Evolutionary conservation across 2,113 vertebrate genomes (phyloP).

Genomic region (Pelecanoides urinatrix): DNA sequence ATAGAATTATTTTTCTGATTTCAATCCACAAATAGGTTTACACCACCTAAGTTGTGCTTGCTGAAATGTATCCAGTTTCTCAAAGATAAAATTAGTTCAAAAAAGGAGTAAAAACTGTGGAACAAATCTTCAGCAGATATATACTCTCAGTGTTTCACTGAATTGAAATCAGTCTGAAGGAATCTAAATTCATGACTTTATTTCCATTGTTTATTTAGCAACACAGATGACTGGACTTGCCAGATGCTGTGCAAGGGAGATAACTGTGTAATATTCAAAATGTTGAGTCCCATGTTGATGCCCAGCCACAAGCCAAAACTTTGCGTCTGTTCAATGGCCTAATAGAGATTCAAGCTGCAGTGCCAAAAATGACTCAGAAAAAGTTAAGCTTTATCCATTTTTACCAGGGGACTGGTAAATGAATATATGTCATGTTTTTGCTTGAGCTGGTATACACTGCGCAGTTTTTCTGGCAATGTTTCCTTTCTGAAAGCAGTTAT

Average conservation of each 20-base stretch:
- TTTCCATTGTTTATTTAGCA: neutral
- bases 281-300: neutral
- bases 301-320: constrained; percentile 3
- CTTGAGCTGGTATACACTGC: neutral
- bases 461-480: neutral
- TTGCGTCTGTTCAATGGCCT: constrained; percentile 34
- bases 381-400: neutral
- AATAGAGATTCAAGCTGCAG: constrained; percentile 4
- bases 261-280: constrained; percentile 16
- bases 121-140: neutral
- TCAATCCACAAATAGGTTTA: neutral
- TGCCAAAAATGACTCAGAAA: neutral
- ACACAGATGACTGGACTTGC: neutral
- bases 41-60: neutral
- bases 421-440: neutral
- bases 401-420: neutral
- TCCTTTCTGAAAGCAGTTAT: neutral
- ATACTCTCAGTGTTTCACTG: neutral
- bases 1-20: neutral
- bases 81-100: neutral
- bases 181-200: neutral
- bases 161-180: neutral
- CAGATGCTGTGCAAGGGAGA: constrained; percentile 24
- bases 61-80: neutral
- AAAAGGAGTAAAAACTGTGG: neutral